These are phyloP conservation scores for Nineta flava DNA, from an alignment of 2,888 invertebrate genomes.

Conservation along the genomic window DNA sequence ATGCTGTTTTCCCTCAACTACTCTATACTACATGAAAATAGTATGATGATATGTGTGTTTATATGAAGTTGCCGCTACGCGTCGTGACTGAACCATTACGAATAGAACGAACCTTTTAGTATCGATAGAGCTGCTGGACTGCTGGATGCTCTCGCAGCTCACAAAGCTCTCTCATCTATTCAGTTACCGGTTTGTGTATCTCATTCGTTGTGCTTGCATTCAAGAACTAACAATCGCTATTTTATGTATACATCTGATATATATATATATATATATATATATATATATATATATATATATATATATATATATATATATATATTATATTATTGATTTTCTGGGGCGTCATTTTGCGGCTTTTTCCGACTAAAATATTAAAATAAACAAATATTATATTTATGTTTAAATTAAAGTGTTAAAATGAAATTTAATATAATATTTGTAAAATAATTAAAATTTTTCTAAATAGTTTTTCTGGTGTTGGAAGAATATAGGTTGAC, in stretches of 20 bases:
- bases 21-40: no score
- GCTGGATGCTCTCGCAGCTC: no score
- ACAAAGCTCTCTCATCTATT: neutral
- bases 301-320: neutral
- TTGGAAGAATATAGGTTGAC: no score
- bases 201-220: neutral
- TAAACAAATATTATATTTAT: neutral
- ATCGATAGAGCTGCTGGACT: no score
- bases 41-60: neutral
- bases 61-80: neutral
- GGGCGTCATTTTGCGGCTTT: conserved; percentile 1
- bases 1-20: no score
- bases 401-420: neutral
- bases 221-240: neutral
- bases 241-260: neutral
- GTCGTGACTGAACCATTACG: neutral
- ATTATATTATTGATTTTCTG: neutral
- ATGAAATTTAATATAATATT: neutral
- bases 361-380: neutral
- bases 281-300: neutral
- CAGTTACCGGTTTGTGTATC: neutral
- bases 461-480: no score
- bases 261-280: neutral
- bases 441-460: neutral
- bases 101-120: no score